These are phyloP conservation scores for Tinamus major DNA, from an alignment of 2,797 vertebrate species.

Conservation along the genomic window DNA sequence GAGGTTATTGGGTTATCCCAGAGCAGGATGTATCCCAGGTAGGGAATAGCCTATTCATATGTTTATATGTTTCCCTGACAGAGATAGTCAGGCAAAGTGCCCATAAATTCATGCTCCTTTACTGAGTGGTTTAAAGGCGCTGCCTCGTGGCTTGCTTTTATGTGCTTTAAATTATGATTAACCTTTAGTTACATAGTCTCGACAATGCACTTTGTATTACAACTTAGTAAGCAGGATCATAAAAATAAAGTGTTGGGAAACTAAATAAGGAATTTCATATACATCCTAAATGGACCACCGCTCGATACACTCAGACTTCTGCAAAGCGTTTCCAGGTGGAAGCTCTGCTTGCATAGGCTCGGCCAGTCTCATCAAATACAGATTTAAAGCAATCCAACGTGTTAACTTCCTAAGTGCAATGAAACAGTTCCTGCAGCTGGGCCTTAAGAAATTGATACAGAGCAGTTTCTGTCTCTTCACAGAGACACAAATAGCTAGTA, in stretches of 20 bases:
- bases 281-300: neutral
- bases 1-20: neutral
- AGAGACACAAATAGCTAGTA: neutral
- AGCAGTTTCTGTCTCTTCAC: neutral
- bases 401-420: neutral
- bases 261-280: neutral
- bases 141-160: neutral
- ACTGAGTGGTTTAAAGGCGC: slow-evolving; percentile 1
- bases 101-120: neutral
- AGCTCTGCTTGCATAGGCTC: neutral
- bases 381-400: neutral
- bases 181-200: neutral
- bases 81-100: neutral
- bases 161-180: neutral
- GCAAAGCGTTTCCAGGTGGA: neutral
- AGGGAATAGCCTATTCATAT: slow-evolving; percentile 23
- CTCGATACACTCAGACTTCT: neutral
- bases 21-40: neutral
- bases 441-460: neutral
- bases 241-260: neutral
- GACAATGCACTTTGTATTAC: slow-evolving; percentile 3
- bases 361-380: neutral
- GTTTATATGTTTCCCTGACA: slow-evolving; percentile 9
- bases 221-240: neutral
- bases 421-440: neutral